Base-by-base conservation (phyloP, 2,888 invertebrate species). In the Volucella inflata region DNA sequence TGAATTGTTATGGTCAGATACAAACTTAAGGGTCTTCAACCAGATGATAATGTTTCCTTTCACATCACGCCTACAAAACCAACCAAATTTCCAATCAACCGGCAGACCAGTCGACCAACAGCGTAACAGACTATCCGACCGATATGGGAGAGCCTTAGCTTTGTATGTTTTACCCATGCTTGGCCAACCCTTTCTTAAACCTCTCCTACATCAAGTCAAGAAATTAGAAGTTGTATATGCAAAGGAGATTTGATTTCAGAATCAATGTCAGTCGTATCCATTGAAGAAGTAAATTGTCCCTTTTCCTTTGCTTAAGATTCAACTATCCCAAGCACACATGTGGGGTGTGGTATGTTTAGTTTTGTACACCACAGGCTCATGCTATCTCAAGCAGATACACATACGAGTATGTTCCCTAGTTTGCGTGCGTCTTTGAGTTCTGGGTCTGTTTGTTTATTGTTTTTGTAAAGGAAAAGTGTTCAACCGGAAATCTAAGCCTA, bases 221-320 rank as follows among this genome's bases (percentile, higher is more conserved):
- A 81, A 85, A 85, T 85, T 80, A 80, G 81, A 85, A 80, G 48
- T 81, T 85, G 84, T 85, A 81, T 85, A 85, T 85, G 84, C 80
- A 85, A 85, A 85, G 76, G 75, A 85, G 80, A 76, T 85, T 76
- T 81, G 84, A 76, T 81, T 71, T 68, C 59, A 44, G 67, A 71
- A 81, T 85, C 80, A 72, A 71, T 80, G 65, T 62, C 55, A 51
- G 53, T 17, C 42, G 48, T 50, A 44, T 59, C 71, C 72, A 67
- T 71, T 62, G 62, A 71, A 72, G 72, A 50, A 68, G 67, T 67
- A 44, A 82, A 68, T 60, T 62, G 62, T 67, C 65, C 60, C 78
- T 17, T 46, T 59, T 50, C 59, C 74, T 53, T 65, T 62, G 57
- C 70, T 59, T 51, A 60, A 81, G 71, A 80, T 55, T 50, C 30